phyloP scores from a whole-genome alignment of 2,113 vertebrate species.

The Eudyptes chrysolophus region DNA sequence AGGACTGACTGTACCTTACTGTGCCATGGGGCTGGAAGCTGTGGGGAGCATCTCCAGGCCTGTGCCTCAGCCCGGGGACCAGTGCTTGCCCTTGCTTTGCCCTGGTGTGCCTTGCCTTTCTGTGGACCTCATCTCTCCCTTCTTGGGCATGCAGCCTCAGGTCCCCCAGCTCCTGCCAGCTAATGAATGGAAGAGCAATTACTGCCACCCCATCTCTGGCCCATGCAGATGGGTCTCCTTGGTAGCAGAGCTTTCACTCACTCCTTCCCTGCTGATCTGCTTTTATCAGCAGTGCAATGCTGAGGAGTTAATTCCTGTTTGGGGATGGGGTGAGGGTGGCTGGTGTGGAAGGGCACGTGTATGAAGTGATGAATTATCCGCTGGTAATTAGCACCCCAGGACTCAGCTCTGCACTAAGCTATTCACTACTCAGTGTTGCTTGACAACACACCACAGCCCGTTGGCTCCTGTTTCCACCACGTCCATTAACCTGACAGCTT shows the following conservation, averaged over 20 bases:
- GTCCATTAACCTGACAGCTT: neutral
- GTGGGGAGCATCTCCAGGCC: neutral
- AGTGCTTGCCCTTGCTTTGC: neutral
- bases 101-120: neutral
- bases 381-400: slow-evolving; percentile 12
- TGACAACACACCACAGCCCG: neutral
- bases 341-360: neutral
- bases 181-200: slow-evolving; percentile 38
- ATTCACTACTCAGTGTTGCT: neutral
- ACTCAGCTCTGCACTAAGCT: neutral
- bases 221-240: slow-evolving; percentile 55
- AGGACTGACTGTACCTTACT: neutral
- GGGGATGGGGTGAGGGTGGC: neutral
- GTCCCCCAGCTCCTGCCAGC: neutral
- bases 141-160: neutral
- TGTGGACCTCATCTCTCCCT: neutral
- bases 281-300: neutral
- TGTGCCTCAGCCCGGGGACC: too few species aligned
- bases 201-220: slow-evolving; percentile 64
- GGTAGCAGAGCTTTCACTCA: slow-evolving; percentile 41
- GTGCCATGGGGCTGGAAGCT: neutral
- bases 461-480: neutral
- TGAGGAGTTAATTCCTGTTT: neutral
- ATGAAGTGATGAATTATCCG: neutral
- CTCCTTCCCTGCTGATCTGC: slow-evolving; percentile 7